phyloP scores from a whole-genome alignment of 1,140 invertebrate species.

The Helicorthomorpha holstii region DNA sequence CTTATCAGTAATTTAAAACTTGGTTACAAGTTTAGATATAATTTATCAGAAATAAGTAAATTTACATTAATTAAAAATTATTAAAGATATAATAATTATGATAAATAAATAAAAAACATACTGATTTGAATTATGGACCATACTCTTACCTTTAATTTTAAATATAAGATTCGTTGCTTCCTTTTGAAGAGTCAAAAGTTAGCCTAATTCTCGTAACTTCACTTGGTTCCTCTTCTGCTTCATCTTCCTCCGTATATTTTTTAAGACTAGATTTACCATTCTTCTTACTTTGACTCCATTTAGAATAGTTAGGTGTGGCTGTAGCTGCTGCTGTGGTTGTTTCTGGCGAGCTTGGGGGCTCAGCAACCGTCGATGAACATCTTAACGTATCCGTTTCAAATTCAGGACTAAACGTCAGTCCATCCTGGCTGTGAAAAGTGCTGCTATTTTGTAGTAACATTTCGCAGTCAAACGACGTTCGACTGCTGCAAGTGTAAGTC shows the following conservation, averaged over 20 bases:
- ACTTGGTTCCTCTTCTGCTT: not conserved
- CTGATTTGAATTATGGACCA: too few relatives aligned
- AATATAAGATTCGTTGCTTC: not conserved
- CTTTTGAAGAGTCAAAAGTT: not conserved
- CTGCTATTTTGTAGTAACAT: not conserved
- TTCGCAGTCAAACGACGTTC: constrained; percentile 3
- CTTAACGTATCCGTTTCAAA: not conserved
- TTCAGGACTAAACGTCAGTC: not conserved
- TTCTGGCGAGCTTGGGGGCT: not conserved
- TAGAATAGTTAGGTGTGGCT: not conserved
- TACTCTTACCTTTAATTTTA: too few relatives aligned
- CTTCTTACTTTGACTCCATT: not conserved
- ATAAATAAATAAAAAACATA: too few relatives aligned
- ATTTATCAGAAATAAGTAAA: too few relatives aligned
- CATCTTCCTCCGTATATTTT: not conserved
- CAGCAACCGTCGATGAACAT: not conserved
- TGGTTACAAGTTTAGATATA: too few relatives aligned
- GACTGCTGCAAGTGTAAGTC: constrained; percentile 6
- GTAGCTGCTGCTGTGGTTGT: not conserved
- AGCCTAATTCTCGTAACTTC: not conserved
- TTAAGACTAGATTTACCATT: not conserved
- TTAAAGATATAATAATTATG: too few relatives aligned
- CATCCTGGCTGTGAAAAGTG: not conserved
- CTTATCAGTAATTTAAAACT: too few relatives aligned
- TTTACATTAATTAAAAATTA: too few relatives aligned